phyloP scores from a whole-genome alignment of 1,140 invertebrate genomes.

The Drosophila santomea region DNA sequence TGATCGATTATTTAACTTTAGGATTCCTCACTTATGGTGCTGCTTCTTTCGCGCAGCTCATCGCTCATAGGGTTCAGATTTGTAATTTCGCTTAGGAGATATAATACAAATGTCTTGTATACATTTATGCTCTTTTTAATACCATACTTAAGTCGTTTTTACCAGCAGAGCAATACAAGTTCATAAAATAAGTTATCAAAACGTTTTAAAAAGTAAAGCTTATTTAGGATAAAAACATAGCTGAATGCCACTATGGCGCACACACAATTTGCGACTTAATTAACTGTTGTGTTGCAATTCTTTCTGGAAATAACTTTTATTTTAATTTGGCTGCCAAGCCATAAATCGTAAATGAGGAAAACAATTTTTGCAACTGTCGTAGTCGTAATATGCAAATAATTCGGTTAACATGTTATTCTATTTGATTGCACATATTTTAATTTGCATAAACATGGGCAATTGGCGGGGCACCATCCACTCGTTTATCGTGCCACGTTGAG shows the following conservation, averaged over 20 bases:
- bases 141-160: too few relatives aligned
- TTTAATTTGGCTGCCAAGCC: slow-evolving; percentile 42
- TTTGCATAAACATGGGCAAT: slow-evolving; percentile 63
- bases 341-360: slow-evolving; percentile 16
- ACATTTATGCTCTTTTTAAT: too few relatives aligned
- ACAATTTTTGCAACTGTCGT: slow-evolving; percentile 35
- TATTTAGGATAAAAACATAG: not conserved
- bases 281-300: not conserved
- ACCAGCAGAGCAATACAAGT: too few relatives aligned
- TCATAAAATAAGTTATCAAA: too few relatives aligned
- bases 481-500: not conserved
- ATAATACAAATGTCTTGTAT: not conserved
- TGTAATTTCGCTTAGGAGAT: not conserved
- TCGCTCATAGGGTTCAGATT: slow-evolving; percentile 20
- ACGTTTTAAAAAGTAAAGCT: too few relatives aligned
- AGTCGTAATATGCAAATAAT: slow-evolving; percentile 68
- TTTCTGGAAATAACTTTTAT: slow-evolving; percentile 43
- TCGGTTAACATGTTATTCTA: slow-evolving; percentile 65
- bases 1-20: slow-evolving; percentile 56
- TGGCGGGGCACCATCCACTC: slow-evolving; percentile 1
- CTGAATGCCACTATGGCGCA: rapidly evolving
- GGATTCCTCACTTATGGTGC: slow-evolving; percentile 36
- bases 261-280: not conserved
- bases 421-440: slow-evolving; percentile 73
- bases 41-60: slow-evolving; percentile 8